Percentiles rank a stretch among this genome's conserved stretches.
Evolutionary conservation across 30 jellyfish, hydroid and myxozoan species (phyloP).

Genomic region (Hydractinia symbiolongicarpus): DNA sequence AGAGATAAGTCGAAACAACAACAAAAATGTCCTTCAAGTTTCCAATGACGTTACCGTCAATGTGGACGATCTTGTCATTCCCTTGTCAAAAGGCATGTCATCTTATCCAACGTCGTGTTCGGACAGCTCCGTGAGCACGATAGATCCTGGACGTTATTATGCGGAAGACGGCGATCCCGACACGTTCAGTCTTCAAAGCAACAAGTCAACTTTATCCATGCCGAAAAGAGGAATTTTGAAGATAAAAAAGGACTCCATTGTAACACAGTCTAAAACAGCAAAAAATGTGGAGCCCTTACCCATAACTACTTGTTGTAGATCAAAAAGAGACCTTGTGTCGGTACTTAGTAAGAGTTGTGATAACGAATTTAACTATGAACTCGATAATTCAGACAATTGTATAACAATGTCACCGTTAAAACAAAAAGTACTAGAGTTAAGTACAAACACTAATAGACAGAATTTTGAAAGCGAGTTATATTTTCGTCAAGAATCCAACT

Average conservation of each 20-base stretch:
- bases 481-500: slow-evolving; percentile 18
- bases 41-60: neutral
- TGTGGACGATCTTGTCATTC: neutral
- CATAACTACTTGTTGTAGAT: neutral
- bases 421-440: slow-evolving; percentile 17
- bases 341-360: neutral
- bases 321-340: neutral
- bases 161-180: slow-evolving; percentile 5
- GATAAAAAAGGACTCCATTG: slow-evolving; percentile 3
- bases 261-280: neutral
- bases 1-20: slow-evolving; percentile 15
- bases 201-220: neutral
- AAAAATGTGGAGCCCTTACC: slow-evolving; percentile 1
- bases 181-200: slow-evolving; percentile 23
- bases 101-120: slow-evolving; percentile 22
- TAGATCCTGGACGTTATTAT: slow-evolving; percentile 19
- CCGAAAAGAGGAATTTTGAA: slow-evolving; percentile 9
- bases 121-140: slow-evolving; percentile 24
- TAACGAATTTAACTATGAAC: neutral
- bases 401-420: slow-evolving; percentile 16
- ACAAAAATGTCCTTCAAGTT: neutral
- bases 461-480: neutral
- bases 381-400: neutral
- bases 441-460: neutral
- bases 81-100: slow-evolving; percentile 12